These are phyloP conservation scores for Gambusia affinis DNA, from an alignment of 2,113 vertebrate genomes.

Conservation along the genomic window DNA sequence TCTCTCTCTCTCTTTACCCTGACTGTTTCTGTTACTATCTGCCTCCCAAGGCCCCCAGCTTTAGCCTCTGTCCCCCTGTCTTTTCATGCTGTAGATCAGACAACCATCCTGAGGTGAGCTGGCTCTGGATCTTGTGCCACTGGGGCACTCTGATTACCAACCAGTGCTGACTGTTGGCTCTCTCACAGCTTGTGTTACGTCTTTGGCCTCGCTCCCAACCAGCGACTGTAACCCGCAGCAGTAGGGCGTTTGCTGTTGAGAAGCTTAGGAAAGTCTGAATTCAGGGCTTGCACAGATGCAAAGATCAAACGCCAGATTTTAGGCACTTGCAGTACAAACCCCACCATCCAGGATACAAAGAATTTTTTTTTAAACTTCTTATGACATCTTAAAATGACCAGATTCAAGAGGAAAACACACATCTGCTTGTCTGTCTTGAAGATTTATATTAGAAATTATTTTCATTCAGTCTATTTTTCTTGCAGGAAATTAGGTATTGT, in stretches of 20 bases:
- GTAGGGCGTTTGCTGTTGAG: conserved; percentile 39
- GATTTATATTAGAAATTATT: not conserved
- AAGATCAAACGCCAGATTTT: conserved; percentile 35
- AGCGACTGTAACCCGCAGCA: conserved; percentile 44
- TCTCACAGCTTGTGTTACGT: conserved; percentile 72
- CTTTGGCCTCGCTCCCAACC: conserved; percentile 69
- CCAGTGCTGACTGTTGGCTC: conserved; percentile 67
- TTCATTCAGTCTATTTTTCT: not conserved
- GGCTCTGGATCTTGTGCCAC: conserved; percentile 65
- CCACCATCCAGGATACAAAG: not conserved
- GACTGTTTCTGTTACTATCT: conserved; percentile 39
- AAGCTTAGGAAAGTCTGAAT: conserved; percentile 44
- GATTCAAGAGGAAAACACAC: not conserved
- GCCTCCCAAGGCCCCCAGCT: not conserved
- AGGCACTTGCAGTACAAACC: not conserved
- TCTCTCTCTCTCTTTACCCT: not conserved
- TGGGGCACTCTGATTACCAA: conserved; percentile 73
- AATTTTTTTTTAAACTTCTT: not conserved
- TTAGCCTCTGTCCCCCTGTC: conserved; percentile 28
- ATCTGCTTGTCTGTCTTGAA: not conserved
- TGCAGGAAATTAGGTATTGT: not conserved
- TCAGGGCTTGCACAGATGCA: conserved; percentile 5
- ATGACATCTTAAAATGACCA: not conserved
- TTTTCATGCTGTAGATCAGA: conserved; percentile 70
- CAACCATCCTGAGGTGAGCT: conserved; percentile 70